Evolutionary conservation across 2,888 invertebrate species (phyloP), one percentile per base, ranked within the genome.

Genomic region (Philopedon plagiatum): DNA sequence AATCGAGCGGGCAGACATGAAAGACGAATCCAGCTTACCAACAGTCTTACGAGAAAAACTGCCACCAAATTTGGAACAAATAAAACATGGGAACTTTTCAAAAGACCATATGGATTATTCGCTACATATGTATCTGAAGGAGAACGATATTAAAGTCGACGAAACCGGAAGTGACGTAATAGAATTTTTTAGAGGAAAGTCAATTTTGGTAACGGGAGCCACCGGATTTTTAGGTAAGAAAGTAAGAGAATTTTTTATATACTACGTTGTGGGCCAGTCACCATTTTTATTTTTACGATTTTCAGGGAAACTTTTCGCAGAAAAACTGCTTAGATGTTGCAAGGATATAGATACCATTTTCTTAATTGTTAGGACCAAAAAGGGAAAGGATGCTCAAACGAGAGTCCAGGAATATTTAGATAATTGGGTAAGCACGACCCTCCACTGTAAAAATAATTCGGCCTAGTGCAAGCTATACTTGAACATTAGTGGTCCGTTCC

Each of bases 381-480:
- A 79, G 15, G 82, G 82, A 5, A 79, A 79, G 29, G 71, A 76
- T 19, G 63, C 76, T 19, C 54, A 77, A 19, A 64, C 71, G 0
- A 75, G 83, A 41, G 75, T 82, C 13, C 87, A 89, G 32, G 89
- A 90, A 64, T 86, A 90, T 71, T 88, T 90, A 69, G 88, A 89
- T 54, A 88, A 89, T 75, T 87, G 87, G 78, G 91, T 91, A 76
- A 86, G 87, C 84, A 39, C 19, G n/a, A n/a, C n/a, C n/a, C n/a
- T n/a, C n/a, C n/a, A n/a, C n/a, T n/a, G n/a, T n/a, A n/a, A n/a
- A n/a, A n/a, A n/a, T n/a, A n/a, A n/a, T n/a, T n/a, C n/a, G n/a
- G n/a, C n/a, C n/a, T n/a, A n/a, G n/a, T n/a, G n/a, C n/a, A n/a
- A n/a, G n/a, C n/a, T n/a, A n/a, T n/a, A n/a, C n/a, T n/a, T n/a